Base-by-base conservation (phyloP, 1,140 invertebrate species). In the Helicoverpa zea region DNA sequence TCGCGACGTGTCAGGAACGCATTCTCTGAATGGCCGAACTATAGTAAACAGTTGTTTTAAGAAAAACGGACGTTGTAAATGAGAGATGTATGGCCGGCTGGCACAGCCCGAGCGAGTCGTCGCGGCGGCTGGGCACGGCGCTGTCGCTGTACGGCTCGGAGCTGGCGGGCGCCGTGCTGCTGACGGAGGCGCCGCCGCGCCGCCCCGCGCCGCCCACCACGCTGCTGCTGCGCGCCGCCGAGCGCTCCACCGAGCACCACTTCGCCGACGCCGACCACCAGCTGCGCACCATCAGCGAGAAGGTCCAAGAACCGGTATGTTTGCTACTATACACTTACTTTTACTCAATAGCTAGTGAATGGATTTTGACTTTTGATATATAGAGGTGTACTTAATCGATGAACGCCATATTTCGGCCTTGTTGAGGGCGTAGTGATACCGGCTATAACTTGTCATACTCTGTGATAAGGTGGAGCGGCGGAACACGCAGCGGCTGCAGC, bases 131-230 rank as follows among this genome's bases (percentile, higher is more conserved):
- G 16, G 98, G 99, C 95, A 99, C 98, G 80, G 98, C 98, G 63
- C 96, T 99, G 91, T 98, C 97, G 52, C 95, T 99, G 1, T 99
- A 99, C 95, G 99, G 98, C 0, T 97, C 97, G 91, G 98, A 98
- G 88, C 95, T 99, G 63, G 98, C 97, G 92, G 99, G 98, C 7
- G 93, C 98, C 30, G 98, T 99, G 56, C 93, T 99, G 51, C 84
- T 93, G 74, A 81, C 82, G 5, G 91, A 92, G 29, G 66, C 81
- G 0, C 75, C 83, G 12, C 68, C 86, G 1, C 79, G 82, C 13
- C 84, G 86, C 52, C 81, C 88, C 30, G 70, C 84, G 29, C 89
- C 89, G 13, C 77, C 78, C 35, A 86, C 89, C 35, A 87, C 88
- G 23, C 87, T 83, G 35, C 83, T 91, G 58, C 94, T 94, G 72